Percentiles rank a stretch among this genome's conserved stretches.
Conservation (phyloP, 2,113 vertebrate species). For the Ammodytes marinus region DNA sequence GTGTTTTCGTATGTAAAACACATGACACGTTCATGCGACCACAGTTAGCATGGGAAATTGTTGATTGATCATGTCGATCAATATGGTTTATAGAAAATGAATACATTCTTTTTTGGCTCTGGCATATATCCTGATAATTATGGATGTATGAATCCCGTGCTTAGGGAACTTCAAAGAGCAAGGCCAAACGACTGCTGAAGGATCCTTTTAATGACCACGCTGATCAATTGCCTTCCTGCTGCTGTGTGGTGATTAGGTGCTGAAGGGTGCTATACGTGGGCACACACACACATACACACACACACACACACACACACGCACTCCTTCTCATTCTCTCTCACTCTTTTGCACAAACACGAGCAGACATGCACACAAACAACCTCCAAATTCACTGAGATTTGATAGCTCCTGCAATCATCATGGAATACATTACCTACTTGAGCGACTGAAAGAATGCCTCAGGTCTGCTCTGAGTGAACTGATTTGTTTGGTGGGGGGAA, state of each 20-base stretch:
- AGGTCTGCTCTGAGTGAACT: constrained; percentile 33
- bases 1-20: constrained; percentile 43
- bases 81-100: constrained; percentile 60
- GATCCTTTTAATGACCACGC: constrained; percentile 52
- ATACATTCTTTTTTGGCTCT: constrained; percentile 75
- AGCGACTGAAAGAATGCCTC: constrained; percentile 31
- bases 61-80: constrained; percentile 77
- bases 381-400: constrained; percentile 54
- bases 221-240: constrained; percentile 61
- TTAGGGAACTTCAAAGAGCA: constrained; percentile 75
- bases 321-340: constrained; percentile 10
- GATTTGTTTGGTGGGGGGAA: constrained; percentile 11
- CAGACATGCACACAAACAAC: constrained; percentile 39
- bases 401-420: constrained; percentile 54
- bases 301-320: neutral
- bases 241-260: constrained; percentile 59
- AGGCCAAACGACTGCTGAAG: constrained; percentile 44
- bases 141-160: constrained; percentile 48
- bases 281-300: neutral
- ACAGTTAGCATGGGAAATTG: constrained; percentile 35
- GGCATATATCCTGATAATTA: constrained; percentile 68
- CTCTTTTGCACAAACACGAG: constrained; percentile 1
- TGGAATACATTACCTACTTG: constrained; percentile 55
- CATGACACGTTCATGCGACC: constrained; percentile 48
- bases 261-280: constrained; percentile 29